Evolutionary conservation across 2,797 vertebrate species (phyloP).

Genomic region (Labeo calbasu): DNA sequence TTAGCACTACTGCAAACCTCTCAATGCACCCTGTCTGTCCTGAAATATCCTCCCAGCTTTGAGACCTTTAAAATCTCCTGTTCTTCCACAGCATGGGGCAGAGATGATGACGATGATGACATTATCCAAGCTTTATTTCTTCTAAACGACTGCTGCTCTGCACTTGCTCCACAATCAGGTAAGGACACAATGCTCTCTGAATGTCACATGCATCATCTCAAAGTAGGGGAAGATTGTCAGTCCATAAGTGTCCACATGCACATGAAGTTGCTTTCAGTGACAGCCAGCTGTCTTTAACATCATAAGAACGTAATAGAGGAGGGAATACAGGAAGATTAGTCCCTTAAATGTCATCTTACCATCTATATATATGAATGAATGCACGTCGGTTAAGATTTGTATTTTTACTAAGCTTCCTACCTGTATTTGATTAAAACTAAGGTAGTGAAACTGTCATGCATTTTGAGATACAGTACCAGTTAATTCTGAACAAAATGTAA

Average conservation of each 20-base stretch:
- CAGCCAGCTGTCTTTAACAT: neutral
- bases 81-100: constrained; percentile 35
- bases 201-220: constrained; percentile 27
- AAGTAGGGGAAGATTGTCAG: neutral
- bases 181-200: neutral
- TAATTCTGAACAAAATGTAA: neutral
- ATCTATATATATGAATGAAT: neutral
- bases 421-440: neutral
- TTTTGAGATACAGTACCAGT: neutral
- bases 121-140: constrained; percentile 66
- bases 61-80: constrained; percentile 50
- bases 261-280: neutral
- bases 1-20: neutral
- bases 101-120: constrained; percentile 55
- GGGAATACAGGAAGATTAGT: constrained; percentile 4
- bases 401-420: neutral
- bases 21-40: neutral
- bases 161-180: constrained; percentile 4
- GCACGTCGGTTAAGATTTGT: neutral
- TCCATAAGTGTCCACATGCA: constrained; percentile 5
- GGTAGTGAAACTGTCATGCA: neutral
- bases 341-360: neutral
- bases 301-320: constrained; percentile 14
- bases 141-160: constrained; percentile 24
- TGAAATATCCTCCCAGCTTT: constrained; percentile 17